Base-by-base conservation (phyloP, 2,888 invertebrate genomes). In the Heliconius charithonia region DNA sequence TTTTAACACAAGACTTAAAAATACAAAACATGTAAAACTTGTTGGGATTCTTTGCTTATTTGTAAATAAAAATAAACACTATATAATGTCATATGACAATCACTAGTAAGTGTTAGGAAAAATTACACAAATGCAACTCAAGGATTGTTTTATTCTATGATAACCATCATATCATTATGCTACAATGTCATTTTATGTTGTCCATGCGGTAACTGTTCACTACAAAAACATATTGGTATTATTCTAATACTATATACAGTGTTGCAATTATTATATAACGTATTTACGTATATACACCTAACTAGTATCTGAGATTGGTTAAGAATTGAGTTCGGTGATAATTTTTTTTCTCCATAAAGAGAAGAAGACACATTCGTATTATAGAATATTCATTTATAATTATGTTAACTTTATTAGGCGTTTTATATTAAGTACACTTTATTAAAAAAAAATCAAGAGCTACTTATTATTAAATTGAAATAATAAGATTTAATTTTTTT, bases 81-180 rank as follows among this genome's bases (percentile, higher is more conserved):
- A 65, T 29, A 65, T 22, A 37, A 32, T n/a, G 6, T 4, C 16
- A 69, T 69, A n/a, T 13, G n/a, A 7, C 12, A 69, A 41, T 41
- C n/a, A 69, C 37, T 69, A n/a, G 37, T 41, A 41, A 41, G 67
- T 41, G 67, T 69, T 45, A 45, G 25, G 25, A 25, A 25, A 67
- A 45, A 69, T 69, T 25, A 69, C 69, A 67, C 37, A 25, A n/a
- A 69, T 67, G 69, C 69, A 67, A 37, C n/a, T 37, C 25, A 41
- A 41, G 41, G 41, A 13, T 69, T 22, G 37, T 45, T 32, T 65
- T 19, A 45, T 69, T 19, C 69, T 45, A 69, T 69, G 59, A 72
- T 59, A 72, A 72, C 16, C 32, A 72, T 59, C 72, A 37, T 9
- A 22, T 25, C 72, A 72, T 59, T 72, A 72, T 25, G 59, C 37